These are phyloP conservation scores for Eueides isabella DNA, from an alignment of 1,140 invertebrate genomes.

Conservation along the genomic window DNA sequence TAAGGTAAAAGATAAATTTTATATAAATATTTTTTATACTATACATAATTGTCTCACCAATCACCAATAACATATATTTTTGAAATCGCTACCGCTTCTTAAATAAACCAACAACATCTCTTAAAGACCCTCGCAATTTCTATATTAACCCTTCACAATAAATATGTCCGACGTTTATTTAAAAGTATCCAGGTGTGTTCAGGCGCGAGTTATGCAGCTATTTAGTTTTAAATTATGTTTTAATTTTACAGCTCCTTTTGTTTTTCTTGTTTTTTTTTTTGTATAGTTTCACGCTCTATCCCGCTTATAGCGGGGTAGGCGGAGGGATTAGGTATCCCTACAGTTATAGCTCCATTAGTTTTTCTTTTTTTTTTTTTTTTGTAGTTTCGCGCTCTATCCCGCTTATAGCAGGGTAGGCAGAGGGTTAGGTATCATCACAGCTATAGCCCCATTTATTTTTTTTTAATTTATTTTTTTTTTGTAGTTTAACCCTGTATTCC, in stretches of 20 bases:
- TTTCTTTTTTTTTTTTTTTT: no score
- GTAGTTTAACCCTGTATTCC: no score
- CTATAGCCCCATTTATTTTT: no score
- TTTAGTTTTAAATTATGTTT: constrained; percentile 41
- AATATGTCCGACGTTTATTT: constrained; percentile 47
- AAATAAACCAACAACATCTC: background rate
- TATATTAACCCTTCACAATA: constrained; percentile 50
- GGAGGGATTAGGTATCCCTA: no score
- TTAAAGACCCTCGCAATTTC: constrained; percentile 43
- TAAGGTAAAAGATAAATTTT: no score
- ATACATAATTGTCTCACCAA: no score
- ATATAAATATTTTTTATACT: background rate
- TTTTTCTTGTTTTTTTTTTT: background rate
- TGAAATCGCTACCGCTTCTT: background rate
- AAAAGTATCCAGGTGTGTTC: constrained; percentile 45
- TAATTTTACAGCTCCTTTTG: constrained; percentile 22
- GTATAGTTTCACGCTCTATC: background rate
- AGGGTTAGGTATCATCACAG: no score
- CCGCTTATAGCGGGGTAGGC: no score
- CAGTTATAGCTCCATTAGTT: no score
- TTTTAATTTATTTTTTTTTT: no score
- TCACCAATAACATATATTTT: background rate
- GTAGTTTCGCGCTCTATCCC: no score
- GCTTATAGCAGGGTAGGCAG: no score
- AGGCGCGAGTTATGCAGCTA: constrained; percentile 26